Evolutionary conservation across 2,888 invertebrate genomes (phyloP), one percentile per base, ranked within the genome.

Genomic region (Limnephilus auricula): DNA sequence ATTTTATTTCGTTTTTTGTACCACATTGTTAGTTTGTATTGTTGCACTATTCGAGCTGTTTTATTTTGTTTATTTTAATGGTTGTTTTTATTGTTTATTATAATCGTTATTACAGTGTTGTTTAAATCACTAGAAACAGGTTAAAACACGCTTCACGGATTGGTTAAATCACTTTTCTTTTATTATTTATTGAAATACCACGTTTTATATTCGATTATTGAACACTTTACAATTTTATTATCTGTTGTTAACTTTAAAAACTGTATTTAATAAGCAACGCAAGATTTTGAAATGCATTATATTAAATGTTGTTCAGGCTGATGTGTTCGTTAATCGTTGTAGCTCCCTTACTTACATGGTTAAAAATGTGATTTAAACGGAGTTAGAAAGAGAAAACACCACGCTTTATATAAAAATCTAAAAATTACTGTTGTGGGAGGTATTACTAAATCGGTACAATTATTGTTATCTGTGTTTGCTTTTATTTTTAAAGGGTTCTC

Each of bases 1-100:
- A 85, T 85, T 85, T 85, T 85, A 40, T 85, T 85, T 1, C 85
- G 37, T 45, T 45, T 85, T 85, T 85, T 37, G 30, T 30, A 85
- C 85, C 85, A 85, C 85, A 85, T 85, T 85, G 34, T 85, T 25
- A n/a, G 30, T 9, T 65, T 65, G 25, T 65, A n/a, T 2, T 65
- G 4, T 65, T 25, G 65, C 65, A n/a, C 9, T 25, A n/a, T 65
- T n/a, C n/a, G n/a, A n/a, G 65, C 6, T 65, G 65, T 25, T 65
- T 65, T n/a, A 5, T 65, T 65, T n/a, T 65, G 9, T 65, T 65
- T 65, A 65, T 65, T 65, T 65, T 25, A 65, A 65, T 50, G 50
- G 18, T 50, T 50, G 50, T 65, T 65, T 65, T 65, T 65, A 12
- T 65, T 5, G 9, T 65, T n/a, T 65, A 65, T 65, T 65, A n/a